phyloP scores from a whole-genome alignment of 2,888 invertebrate genomes.

The Orchesellides sinensis region DNA sequence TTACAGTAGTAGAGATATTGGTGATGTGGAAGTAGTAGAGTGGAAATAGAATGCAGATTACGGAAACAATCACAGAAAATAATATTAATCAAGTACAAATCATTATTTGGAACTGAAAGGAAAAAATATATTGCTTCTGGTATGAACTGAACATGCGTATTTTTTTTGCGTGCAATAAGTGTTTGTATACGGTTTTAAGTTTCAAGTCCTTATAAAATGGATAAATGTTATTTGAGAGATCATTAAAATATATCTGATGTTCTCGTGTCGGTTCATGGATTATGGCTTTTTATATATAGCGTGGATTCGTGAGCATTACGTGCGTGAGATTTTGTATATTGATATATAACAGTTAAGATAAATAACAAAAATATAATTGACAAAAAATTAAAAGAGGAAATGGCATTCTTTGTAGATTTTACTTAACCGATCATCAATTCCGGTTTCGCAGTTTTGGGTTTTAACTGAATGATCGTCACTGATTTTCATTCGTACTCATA shows the following conservation, averaged over 20 bases:
- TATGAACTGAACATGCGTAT: not conserved
- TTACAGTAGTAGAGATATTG: not conserved
- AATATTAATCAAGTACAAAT: not conserved
- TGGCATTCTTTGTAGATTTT: not conserved
- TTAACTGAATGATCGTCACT: no score
- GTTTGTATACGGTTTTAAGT: no score
- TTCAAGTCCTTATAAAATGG: no score
- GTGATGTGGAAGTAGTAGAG: conserved; percentile 5
- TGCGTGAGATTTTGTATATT: conserved; percentile 41
- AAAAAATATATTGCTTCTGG: no score
- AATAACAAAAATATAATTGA: not conserved
- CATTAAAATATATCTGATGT: no score
- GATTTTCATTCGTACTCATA: no score
- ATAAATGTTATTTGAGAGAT: no score
- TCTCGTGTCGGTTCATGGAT: conserved; percentile 33
- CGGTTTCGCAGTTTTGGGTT: not conserved
- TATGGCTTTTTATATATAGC: conserved; percentile 25
- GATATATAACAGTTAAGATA: no score
- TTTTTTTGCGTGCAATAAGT: not conserved
- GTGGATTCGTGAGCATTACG: conserved; percentile 58
- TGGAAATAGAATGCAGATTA: not conserved
- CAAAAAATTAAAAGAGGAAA: not conserved
- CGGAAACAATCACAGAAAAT: no score
- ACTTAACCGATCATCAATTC: conserved; percentile 36
- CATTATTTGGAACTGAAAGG: no score